phyloP scores from a whole-genome alignment of 2,113 vertebrate genomes.

The Crotalus tigris region DNA sequence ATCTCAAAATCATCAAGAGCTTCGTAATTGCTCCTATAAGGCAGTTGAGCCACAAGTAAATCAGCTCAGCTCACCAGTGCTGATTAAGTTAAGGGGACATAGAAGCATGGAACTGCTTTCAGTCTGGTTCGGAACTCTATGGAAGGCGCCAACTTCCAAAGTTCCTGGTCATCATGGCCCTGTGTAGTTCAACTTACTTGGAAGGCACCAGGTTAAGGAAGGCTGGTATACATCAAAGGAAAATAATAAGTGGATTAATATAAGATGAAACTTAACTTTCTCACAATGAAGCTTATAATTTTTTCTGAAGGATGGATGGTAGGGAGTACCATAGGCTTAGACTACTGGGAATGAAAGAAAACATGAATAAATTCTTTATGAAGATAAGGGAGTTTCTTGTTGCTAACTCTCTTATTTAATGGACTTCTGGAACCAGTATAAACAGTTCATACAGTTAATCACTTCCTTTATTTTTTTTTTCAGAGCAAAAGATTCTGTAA shows the following conservation, averaged over 20 bases:
- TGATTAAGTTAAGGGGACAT: background rate
- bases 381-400: background rate
- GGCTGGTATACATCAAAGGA: background rate
- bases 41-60: background rate
- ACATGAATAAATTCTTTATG: no score
- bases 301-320: background rate
- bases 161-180: background rate
- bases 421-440: background rate
- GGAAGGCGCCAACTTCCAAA: background rate
- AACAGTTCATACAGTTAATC: background rate
- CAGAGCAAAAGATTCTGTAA: constrained; percentile 95
- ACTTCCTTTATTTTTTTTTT: constrained; percentile 25
- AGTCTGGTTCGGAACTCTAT: background rate
- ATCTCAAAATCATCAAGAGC: background rate
- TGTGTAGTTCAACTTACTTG: background rate
- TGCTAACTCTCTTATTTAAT: background rate
- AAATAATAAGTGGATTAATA: background rate
- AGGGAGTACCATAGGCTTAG: background rate
- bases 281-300: background rate
- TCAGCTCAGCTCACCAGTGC: background rate
- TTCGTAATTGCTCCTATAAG: background rate
- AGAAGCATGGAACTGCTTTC: background rate
- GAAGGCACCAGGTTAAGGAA: background rate
- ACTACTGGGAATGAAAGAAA: background rate
- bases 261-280: background rate